Evolutionary conservation across 2,797 vertebrate genomes (phyloP), one percentile per base, ranked within the genome.

Genomic region (Pampus argenteus): DNA sequence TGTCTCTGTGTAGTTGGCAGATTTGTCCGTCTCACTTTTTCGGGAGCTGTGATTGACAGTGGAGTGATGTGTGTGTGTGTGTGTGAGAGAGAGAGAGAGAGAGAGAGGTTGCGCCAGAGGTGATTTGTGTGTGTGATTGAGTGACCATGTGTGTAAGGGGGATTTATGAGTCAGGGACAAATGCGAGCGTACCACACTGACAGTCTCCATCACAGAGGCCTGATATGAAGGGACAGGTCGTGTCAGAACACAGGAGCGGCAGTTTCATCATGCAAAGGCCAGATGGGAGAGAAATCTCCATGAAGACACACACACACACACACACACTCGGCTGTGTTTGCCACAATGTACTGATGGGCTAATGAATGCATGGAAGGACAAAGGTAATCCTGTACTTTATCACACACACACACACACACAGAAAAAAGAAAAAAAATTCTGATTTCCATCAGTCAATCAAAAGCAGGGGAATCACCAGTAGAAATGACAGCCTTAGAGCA

Each of bases 181-280:
- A 86, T 47, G 85, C 13, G 7, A 84, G 78, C 54, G 64, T 74
- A 78, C 81, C 67, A 49, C 14, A 1, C 81, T 91, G 88, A 90
- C 90, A 67, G 78, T 81, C 78, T 91, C 90, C 77, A 86, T 93
- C 91, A 90, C 71, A 42, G 58, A 52, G 78, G 56, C 63, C 80
- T 91, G 83, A 93, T 91, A 78, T 45, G 83, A 91, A 77, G 79
- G 83, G 91, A 92, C 90, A 85, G 72, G 74, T 66, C 28, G 22
- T 86, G 91, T 91, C 91, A 89, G 91, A 81, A 85, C 85, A 86
- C 74, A 81, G 74, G 73, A 86, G 77, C 73, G 54, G 62, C 68
- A 55, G 48, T 77, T 86, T 89, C 76, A 85, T 91, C 88, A 83
- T 76, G 67, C 52, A 76, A 66, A 83, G 81, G 79, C 80, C 73